Evolutionary conservation across 2,888 invertebrate genomes (phyloP).

Genomic region (Tetragnatha montana): DNA sequence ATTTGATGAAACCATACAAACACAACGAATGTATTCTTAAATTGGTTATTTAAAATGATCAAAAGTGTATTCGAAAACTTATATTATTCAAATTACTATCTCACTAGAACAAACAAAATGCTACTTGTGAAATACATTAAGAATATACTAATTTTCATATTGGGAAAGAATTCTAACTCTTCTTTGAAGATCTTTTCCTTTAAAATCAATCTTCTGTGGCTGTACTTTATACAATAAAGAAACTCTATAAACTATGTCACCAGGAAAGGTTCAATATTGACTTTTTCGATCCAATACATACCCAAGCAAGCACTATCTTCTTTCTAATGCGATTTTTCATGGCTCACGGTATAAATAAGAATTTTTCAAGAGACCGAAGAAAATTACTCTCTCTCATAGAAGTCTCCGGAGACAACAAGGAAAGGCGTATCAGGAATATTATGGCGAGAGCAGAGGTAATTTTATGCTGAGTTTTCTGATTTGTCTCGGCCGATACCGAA

Average conservation of each 20-base stretch:
- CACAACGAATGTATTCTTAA: too few species aligned
- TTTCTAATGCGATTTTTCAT: background rate
- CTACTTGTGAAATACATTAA: too few species aligned
- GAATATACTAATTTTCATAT: background rate
- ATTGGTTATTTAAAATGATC: too few species aligned
- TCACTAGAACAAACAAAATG: too few species aligned
- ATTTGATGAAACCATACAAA: too few species aligned
- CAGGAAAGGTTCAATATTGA: constrained; percentile 23
- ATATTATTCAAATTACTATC: too few species aligned
- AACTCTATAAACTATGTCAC: constrained; percentile 32
- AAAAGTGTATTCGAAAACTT: too few species aligned
- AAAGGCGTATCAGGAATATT: background rate
- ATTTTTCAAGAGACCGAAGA: background rate
- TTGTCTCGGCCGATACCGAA: background rate
- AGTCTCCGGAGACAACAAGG: background rate
- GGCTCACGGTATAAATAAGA: background rate
- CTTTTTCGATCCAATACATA: constrained; percentile 8
- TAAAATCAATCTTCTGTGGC: background rate
- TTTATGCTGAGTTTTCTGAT: background rate
- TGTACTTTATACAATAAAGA: background rate
- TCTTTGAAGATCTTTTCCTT: background rate
- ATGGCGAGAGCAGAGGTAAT: background rate
- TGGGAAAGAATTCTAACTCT: background rate
- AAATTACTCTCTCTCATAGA: background rate
- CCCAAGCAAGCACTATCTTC: background rate